These are phyloP conservation scores for Eupelmus urozonus DNA, from an alignment of 2,888 invertebrate genomes.

Conservation along the genomic window DNA sequence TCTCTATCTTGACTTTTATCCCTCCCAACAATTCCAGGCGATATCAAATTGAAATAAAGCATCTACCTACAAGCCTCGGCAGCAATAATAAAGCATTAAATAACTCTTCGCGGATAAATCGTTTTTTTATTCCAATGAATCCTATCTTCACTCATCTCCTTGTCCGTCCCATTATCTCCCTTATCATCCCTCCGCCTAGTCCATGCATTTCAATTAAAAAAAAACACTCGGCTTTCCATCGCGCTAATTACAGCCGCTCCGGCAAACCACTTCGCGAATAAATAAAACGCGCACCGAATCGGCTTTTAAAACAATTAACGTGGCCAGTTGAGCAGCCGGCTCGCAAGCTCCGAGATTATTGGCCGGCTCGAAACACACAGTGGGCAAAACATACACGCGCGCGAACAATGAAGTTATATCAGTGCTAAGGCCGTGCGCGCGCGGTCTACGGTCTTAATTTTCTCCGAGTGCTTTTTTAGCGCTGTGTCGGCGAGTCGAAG, in stretches of 20 bases:
- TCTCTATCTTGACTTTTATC: constrained; percentile 4
- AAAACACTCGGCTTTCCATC: not conserved
- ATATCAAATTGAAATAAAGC: no score
- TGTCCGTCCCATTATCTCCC: constrained; percentile 21
- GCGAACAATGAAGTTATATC: constrained; percentile 55
- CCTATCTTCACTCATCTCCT: constrained; percentile 4
- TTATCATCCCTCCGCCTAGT: not conserved
- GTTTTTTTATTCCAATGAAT: constrained; percentile 5
- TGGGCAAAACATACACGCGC: not conserved
- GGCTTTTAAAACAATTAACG: constrained; percentile 37
- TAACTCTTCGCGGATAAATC: no score
- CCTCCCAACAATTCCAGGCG: no score
- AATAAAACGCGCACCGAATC: constrained; percentile 22
- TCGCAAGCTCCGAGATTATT: not conserved
- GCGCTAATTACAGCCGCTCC: constrained; percentile 9
- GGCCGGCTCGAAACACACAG: not conserved
- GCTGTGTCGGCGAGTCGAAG: no score
- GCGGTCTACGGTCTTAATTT: constrained; percentile 59
- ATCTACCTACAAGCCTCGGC: no score
- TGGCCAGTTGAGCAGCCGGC: not conserved
- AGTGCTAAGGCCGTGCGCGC: constrained; percentile 19
- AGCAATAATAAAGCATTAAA: no score
- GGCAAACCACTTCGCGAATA: not conserved
- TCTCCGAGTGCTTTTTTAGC: constrained; percentile 6
- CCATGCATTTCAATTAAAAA: constrained; percentile 2